A percentile compares a stretch with the other conserved stretches of the same genome.
Conservation (phyloP, 2,797 vertebrate genomes). For the Xyrichtys novacula region DNA sequence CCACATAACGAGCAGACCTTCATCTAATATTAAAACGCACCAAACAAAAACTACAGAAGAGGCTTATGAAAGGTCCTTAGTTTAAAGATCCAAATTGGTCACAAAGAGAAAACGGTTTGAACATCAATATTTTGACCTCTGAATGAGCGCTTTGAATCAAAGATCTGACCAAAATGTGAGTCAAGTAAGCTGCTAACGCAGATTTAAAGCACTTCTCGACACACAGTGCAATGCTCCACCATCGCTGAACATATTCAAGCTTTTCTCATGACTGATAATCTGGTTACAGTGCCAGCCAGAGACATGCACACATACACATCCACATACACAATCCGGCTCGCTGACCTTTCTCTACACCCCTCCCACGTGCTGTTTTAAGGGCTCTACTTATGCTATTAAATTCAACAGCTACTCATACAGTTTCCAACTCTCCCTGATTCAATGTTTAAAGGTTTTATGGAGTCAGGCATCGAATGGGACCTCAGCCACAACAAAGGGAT, state of each 20-base stretch:
- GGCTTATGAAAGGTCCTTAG: background rate
- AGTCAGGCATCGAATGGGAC: slow-evolving; percentile 29
- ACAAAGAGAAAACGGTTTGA: background rate
- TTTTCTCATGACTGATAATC: background rate
- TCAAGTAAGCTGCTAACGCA: background rate
- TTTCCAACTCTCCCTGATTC: slow-evolving; percentile 35
- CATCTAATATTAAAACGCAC: background rate
- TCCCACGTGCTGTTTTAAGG: slow-evolving; percentile 27
- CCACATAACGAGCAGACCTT: background rate
- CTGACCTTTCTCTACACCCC: slow-evolving; percentile 43
- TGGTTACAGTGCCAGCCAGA: background rate
- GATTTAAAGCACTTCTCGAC: background rate
- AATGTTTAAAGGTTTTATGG: slow-evolving; percentile 41
- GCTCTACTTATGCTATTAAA: slow-evolving; percentile 34
- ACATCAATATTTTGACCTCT: background rate
- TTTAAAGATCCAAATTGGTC: background rate
- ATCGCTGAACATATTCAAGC: background rate
- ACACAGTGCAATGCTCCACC: background rate
- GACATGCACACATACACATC: background rate
- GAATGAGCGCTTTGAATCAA: background rate
- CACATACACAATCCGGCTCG: slow-evolving; percentile 11
- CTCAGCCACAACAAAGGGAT: slow-evolving; percentile 33
- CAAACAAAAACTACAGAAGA: background rate
- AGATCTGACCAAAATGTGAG: background rate
- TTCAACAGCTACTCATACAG: slow-evolving; percentile 19